Percentiles rank a stretch among this genome's conserved stretches.
Conservation (phyloP, 2,797 vertebrate genomes). For the Myotis planiceps region DNA sequence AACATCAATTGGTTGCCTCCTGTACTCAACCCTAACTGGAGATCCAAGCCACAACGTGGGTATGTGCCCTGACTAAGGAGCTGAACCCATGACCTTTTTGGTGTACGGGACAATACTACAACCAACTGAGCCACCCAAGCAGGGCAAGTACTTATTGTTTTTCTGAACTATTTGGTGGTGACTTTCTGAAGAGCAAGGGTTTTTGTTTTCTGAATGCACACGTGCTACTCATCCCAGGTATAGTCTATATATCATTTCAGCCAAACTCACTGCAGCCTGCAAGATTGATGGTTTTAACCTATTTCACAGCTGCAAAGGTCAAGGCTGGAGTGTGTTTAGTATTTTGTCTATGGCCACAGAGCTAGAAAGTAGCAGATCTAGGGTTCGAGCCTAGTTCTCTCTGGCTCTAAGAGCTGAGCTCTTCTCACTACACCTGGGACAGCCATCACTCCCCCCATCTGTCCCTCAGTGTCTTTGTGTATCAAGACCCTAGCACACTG, state of each 20-base stretch:
- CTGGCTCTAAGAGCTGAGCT: neutral
- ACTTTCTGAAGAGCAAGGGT: neutral
- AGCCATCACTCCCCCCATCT: no score
- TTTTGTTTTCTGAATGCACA: neutral
- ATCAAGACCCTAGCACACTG: neutral
- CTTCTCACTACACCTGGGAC: neutral
- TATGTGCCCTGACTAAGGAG: neutral
- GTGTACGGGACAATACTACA: neutral
- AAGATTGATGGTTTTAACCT: neutral
- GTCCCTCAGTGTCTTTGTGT: neutral
- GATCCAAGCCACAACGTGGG: neutral
- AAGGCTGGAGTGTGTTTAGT: neutral
- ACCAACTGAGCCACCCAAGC: neutral
- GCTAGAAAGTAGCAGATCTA: neutral
- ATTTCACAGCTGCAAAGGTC: neutral
- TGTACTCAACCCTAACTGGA: neutral
- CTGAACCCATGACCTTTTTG: neutral
- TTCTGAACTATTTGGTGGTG: neutral
- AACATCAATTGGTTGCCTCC: neutral
- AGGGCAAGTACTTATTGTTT: neutral
- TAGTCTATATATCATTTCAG: neutral
- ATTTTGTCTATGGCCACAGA: neutral
- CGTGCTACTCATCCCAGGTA: neutral
- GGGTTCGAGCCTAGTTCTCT: neutral
- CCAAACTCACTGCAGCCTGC: neutral